These are phyloP conservation scores for Helogale parvula DNA, from an alignment of 2,113 vertebrate species.

Conservation along the genomic window DNA sequence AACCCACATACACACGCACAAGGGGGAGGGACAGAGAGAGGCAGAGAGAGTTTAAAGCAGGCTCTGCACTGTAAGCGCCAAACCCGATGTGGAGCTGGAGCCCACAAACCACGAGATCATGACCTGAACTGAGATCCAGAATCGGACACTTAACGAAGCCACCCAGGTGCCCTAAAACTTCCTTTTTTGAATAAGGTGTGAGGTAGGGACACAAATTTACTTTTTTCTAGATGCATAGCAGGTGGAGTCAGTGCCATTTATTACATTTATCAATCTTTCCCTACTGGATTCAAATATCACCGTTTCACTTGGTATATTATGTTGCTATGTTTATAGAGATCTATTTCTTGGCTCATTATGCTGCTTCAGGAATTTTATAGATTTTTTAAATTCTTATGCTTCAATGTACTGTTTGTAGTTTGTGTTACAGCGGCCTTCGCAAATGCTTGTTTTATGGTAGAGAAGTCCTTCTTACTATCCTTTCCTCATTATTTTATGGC, in stretches of 20 bases:
- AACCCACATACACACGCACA: accelerated
- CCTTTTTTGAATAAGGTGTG: neutral
- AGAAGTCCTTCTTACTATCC: neutral
- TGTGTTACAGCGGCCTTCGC: neutral
- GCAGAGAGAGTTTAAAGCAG: too few relatives aligned
- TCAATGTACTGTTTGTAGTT: neutral
- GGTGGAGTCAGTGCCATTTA: neutral
- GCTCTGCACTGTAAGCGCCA: too few relatives aligned
- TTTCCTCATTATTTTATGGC: neutral
- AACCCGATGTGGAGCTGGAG: too few relatives aligned
- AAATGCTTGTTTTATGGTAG: neutral
- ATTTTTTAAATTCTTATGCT: neutral
- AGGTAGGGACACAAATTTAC: neutral
- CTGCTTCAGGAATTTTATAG: neutral
- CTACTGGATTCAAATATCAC: neutral
- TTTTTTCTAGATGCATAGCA: neutral
- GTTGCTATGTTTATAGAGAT: neutral
- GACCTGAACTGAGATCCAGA: too few relatives aligned
- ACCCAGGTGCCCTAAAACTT: too few relatives aligned
- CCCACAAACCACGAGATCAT: too few relatives aligned
- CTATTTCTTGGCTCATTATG: neutral
- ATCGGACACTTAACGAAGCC: too few relatives aligned
- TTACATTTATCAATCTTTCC: neutral
- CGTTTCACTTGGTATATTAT: neutral
- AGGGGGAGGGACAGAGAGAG: too few relatives aligned